A percentile compares a stretch with the other conserved stretches of the same genome.
These are phyloP conservation scores for Meiosimyza platycephala DNA, from an alignment of 2,888 invertebrate genomes.

Conservation along the genomic window DNA sequence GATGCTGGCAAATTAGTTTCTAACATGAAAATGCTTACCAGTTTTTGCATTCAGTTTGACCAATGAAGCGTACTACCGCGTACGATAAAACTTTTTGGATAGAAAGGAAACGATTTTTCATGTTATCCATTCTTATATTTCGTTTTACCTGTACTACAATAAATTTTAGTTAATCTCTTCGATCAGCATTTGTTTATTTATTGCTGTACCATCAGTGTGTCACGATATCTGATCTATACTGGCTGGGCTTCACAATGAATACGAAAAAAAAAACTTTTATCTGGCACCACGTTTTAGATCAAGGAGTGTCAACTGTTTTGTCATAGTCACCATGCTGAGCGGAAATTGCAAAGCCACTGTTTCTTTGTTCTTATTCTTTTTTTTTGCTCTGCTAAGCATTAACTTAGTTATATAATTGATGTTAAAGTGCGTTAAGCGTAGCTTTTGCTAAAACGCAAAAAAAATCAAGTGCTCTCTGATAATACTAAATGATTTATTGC, in stretches of 20 bases:
- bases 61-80: slow-evolving; percentile 17
- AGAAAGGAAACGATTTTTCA: slow-evolving; percentile 28
- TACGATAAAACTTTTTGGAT: neutral
- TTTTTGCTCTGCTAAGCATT: too few species aligned
- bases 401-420: too few species aligned
- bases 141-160: neutral
- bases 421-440: too few species aligned
- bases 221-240: too few species aligned
- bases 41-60: slow-evolving; percentile 15
- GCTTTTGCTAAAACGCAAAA: too few species aligned
- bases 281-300: neutral
- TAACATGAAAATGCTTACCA: neutral
- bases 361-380: neutral
- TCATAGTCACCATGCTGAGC: neutral
- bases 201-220: neutral
- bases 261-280: neutral
- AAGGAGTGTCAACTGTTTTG: slow-evolving; percentile 12
- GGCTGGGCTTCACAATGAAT: neutral
- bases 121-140: neutral
- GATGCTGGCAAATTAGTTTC: neutral
- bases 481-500: too few species aligned
- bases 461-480: too few species aligned
- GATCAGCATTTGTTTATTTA: slow-evolving; percentile 13
- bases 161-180: slow-evolving; percentile 13
- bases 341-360: slow-evolving; percentile 21